Conservation (phyloP, 2,797 vertebrate species). For the Sardinella longiceps region DNA sequence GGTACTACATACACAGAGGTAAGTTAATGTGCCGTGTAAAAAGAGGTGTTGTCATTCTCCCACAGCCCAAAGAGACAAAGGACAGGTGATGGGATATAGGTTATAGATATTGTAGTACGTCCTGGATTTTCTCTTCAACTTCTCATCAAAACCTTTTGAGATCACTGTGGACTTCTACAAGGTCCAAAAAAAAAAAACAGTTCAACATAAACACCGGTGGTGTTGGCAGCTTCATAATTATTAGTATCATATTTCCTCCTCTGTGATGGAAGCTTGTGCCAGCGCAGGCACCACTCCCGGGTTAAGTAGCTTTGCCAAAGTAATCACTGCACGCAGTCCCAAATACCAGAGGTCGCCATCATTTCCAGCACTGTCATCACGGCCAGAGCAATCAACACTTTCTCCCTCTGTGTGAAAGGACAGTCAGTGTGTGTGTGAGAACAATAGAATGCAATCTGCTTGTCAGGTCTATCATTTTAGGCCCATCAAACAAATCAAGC, state of each 20-base stretch:
- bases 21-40: no score
- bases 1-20: no score
- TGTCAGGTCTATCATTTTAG: no score
- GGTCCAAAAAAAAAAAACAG: no score
- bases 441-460: no score
- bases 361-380: background rate
- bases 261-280: background rate
- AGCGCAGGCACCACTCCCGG: background rate
- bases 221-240: background rate
- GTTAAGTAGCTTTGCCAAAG: slow-evolving; percentile 5
- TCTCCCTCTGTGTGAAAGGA: no score
- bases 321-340: background rate
- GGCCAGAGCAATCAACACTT: no score
- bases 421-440: no score
- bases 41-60: background rate
- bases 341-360: background rate
- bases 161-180: no score
- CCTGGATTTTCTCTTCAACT: background rate
- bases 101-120: background rate
- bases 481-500: no score
- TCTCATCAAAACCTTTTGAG: background rate
- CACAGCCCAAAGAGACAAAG: background rate
- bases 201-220: background rate
- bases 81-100: background rate
- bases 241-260: background rate